phyloP scores from a whole-genome alignment of 2,113 vertebrate genomes.

The Prochilodus magdalenae region DNA sequence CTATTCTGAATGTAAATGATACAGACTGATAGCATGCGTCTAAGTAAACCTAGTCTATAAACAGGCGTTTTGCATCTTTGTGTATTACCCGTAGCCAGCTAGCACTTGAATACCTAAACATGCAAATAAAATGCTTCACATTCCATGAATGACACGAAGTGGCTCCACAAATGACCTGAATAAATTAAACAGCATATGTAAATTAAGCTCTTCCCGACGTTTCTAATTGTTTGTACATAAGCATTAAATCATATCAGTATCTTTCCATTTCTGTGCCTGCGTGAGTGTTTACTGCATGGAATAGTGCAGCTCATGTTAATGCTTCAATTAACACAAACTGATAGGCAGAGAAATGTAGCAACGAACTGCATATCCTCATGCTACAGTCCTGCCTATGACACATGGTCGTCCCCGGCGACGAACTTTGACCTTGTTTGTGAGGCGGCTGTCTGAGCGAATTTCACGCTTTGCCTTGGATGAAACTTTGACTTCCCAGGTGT shows the following conservation, averaged over 20 bases:
- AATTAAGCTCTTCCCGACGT: slow-evolving; percentile 35
- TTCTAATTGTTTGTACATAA: slow-evolving; percentile 16
- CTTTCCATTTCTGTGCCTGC: not conserved
- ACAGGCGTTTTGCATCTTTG: not conserved
- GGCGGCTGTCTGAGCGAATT: slow-evolving; percentile 78
- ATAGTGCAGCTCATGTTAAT: not conserved
- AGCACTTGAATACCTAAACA: not conserved
- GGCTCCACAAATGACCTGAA: not conserved
- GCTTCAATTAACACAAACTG: slow-evolving; percentile 40
- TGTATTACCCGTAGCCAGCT: not conserved
- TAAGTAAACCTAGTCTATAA: not conserved
- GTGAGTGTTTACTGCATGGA: not conserved
- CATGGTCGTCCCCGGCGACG: slow-evolving; percentile 72
- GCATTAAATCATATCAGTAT: not conserved
- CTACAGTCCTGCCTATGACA: slow-evolving; percentile 61
- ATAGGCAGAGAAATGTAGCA: slow-evolving; percentile 29
- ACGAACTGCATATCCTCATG: slow-evolving; percentile 60
- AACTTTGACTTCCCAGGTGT: slow-evolving; percentile 75
- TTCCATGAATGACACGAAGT: slow-evolving; percentile 13
- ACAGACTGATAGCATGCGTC: not conserved
- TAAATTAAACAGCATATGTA: slow-evolving; percentile 21
- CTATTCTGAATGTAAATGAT: not conserved
- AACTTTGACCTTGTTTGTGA: slow-evolving; percentile 77
- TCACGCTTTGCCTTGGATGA: slow-evolving; percentile 74
- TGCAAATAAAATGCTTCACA: not conserved